phyloP scores from a whole-genome alignment of 2,888 invertebrate species.

The Volucella inflata region DNA sequence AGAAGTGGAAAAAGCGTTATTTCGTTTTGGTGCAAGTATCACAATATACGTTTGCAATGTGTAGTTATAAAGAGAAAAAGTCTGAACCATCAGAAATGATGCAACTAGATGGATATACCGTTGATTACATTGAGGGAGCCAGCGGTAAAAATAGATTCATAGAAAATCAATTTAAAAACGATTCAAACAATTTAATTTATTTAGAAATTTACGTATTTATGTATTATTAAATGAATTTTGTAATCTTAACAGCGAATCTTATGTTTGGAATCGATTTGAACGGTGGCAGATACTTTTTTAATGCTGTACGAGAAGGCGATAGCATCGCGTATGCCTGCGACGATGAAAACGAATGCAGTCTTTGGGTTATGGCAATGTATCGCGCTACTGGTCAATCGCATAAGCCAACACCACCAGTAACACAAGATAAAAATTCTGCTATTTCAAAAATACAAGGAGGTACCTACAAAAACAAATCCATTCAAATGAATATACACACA shows the following conservation, averaged over 20 bases:
- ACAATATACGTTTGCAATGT: constrained; percentile 99
- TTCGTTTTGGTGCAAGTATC: constrained; percentile 99
- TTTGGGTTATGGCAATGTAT: constrained; percentile 99
- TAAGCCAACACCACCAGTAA: constrained; percentile 97
- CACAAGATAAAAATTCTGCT: constrained; percentile 93
- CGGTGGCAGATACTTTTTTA: constrained; percentile 98
- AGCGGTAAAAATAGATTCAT: constrained; percentile 87
- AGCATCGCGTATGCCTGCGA: constrained; percentile 97
- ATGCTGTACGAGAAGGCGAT: constrained; percentile 99
- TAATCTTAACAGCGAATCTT: constrained; percentile 88
- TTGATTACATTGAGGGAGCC: constrained; percentile 98
- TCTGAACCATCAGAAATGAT: constrained; percentile 99
- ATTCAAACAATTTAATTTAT: neutral
- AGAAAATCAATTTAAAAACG: constrained; percentile 1
- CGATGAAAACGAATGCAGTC: constrained; percentile 98
- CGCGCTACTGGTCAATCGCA: constrained; percentile 99
- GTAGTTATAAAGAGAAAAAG: constrained; percentile 99
- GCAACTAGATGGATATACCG: constrained; percentile 99
- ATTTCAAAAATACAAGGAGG: constrained; percentile 94
- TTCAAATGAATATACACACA: constrained; percentile 34
- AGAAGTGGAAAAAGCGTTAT: constrained; percentile 99
- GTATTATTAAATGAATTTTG: neutral
- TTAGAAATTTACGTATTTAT: neutral
- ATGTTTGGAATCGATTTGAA: constrained; percentile 97
- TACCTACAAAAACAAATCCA: constrained; percentile 77